These are phyloP conservation scores for Athetis lepigone DNA, from an alignment of 2,888 invertebrate species.

Conservation along the genomic window DNA sequence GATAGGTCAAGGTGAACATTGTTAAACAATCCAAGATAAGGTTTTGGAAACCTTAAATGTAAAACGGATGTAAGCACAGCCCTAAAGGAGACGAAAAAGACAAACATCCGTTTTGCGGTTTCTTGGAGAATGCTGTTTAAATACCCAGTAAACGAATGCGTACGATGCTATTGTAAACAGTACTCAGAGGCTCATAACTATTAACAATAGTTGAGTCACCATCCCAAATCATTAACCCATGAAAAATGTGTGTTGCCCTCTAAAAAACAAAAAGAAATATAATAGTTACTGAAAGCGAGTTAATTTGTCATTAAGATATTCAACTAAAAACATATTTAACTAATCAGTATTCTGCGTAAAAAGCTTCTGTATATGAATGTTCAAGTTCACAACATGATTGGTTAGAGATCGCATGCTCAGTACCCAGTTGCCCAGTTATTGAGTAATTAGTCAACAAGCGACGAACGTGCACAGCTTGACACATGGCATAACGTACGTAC, in stretches of 20 bases:
- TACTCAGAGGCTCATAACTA: neutral
- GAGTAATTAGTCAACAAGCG: slow-evolving; percentile 43
- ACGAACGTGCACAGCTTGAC: slow-evolving; percentile 22
- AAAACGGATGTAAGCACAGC: slow-evolving; percentile 35
- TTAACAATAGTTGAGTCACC: neutral
- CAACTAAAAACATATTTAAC: neutral
- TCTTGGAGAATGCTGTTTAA: slow-evolving; percentile 2
- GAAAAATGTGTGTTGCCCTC: no score
- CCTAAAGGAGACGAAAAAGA: slow-evolving; percentile 13
- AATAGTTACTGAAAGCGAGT: neutral
- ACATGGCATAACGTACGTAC: slow-evolving; percentile 36
- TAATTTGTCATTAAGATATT: neutral
- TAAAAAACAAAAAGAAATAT: neutral
- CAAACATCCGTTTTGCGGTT: slow-evolving; percentile 42
- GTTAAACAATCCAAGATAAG: slow-evolving; percentile 22
- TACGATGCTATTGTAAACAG: neutral
- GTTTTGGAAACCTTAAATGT: slow-evolving; percentile 18
- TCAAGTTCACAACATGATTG: neutral
- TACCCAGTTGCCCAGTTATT: slow-evolving; percentile 26
- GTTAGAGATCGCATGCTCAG: neutral
- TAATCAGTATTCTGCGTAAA: neutral
- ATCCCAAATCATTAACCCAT: neutral
- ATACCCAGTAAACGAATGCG: neutral
- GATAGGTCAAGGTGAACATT: slow-evolving; percentile 17
- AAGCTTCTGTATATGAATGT: neutral